Evolutionary conservation across 1,140 invertebrate genomes (phyloP), one percentile per base, ranked within the genome.

Genomic region (Danaus plexippus): DNA sequence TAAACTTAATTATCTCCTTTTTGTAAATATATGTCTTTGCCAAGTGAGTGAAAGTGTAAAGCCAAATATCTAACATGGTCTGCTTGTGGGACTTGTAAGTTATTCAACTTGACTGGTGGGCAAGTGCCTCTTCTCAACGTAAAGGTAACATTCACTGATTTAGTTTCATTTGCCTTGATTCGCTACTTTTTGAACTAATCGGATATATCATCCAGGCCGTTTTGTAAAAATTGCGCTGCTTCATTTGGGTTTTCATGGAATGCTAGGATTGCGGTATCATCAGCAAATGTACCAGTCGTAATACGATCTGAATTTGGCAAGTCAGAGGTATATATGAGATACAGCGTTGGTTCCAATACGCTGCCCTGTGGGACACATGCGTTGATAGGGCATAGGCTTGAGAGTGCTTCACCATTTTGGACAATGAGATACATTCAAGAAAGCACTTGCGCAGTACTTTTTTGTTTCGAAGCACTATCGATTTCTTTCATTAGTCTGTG

Each of bases 211-310:
- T 63, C 47, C 9, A 69, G 42, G 1, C 40, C 22, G 0, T 44
- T 47, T 59, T 65, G 56, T 42, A 44, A 11, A 3, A 46, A 53
- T 42, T 41, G 1, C 56, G 54, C 46, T 22, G 66, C 61, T 40
- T 43, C 49, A 32, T 1, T 44, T 54, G 58, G 59, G 9, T 59
- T 50, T 5, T 47, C 11, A 42, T 69, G 57, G 11, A 50, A 32
- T 15, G 62, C 41, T 12, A 72, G 45, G 9, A 64, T 54, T 9
- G 70, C 70, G 6, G 67, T 72, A 52, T 69, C 69, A 47, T 67
- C 64, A 12, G 67, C 61, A 61, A 67, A 72, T 0, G 59, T 69
- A n/a, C 47, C 61, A n/a, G n/a, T n/a, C n/a, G n/a, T n/a, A n/a
- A n/a, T n/a, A n/a, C n/a, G n/a, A n/a, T n/a, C 15, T 47, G 54